Conservation (phyloP, 1,140 invertebrate genomes). For the Lordiphosa mommai region DNA sequence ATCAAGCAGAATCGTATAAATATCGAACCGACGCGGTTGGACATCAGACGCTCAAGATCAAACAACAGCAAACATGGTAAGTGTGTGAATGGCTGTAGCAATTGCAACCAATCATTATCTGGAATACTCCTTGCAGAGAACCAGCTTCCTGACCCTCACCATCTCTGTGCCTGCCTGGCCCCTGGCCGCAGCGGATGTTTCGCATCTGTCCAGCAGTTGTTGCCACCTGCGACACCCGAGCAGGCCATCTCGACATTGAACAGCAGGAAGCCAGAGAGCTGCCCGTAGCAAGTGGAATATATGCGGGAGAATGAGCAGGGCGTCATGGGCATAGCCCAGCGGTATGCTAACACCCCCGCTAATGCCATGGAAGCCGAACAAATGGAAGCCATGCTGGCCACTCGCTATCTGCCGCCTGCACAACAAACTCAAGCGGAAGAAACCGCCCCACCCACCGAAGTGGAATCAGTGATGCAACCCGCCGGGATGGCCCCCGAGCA, state of each 20-base stretch:
- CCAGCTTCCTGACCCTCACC: slow-evolving; percentile 34
- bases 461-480: slow-evolving; percentile 2
- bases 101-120: not conserved
- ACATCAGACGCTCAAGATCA: slow-evolving; percentile 47
- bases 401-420: slow-evolving; percentile 45
- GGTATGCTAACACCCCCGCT: slow-evolving; percentile 48
- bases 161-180: slow-evolving; percentile 50
- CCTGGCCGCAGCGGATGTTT: slow-evolving; percentile 65
- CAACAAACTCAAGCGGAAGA: slow-evolving; percentile 10
- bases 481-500: not conserved
- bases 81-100: slow-evolving; percentile 10
- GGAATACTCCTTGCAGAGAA: slow-evolving; percentile 21
- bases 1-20: slow-evolving; percentile 37
- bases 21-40: slow-evolving; percentile 21
- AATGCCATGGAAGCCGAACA: slow-evolving; percentile 16
- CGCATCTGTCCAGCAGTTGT: slow-evolving; percentile 47
- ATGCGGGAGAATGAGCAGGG: slow-evolving; percentile 37
- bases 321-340: slow-evolving; percentile 49
- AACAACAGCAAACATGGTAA: slow-evolving; percentile 57
- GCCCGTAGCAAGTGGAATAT: slow-evolving; percentile 69
- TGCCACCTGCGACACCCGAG: slow-evolving; percentile 55
- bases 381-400: slow-evolving; percentile 28
- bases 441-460: slow-evolving; percentile 12
- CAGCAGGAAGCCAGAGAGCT: slow-evolving; percentile 64
- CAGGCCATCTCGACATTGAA: slow-evolving; percentile 59